Percentiles rank a stretch among this genome's conserved stretches.
Evolutionary conservation across 2,888 invertebrate species (phyloP).

Genomic region (Drosophila basisetae): DNA sequence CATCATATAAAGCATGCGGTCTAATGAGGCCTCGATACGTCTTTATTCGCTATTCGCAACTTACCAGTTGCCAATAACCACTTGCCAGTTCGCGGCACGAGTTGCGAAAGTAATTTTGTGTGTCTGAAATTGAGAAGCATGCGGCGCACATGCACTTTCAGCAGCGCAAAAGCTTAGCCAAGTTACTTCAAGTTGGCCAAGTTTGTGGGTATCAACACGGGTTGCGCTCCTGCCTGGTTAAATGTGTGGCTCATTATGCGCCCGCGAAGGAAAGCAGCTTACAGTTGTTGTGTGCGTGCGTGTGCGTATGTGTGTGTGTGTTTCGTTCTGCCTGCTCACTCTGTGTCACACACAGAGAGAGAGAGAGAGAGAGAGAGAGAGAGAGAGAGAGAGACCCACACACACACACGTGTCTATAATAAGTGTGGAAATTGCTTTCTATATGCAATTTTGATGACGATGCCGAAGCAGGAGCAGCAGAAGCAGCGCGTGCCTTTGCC

Average conservation of each 20-base stretch:
- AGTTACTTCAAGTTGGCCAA: conserved; percentile 24
- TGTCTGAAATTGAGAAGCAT: conserved; percentile 47
- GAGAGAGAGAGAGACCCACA: not conserved
- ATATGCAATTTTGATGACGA: conserved; percentile 67
- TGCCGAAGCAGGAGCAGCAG: not conserved
- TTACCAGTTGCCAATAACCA: conserved; percentile 14
- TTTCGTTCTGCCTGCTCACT: not conserved
- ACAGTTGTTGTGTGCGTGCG: not conserved
- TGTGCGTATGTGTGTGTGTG: not conserved
- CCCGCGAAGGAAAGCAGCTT: conserved; percentile 7
- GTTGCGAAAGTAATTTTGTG: conserved; percentile 64
- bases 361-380: not conserved
- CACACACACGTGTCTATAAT: conserved; percentile 56
- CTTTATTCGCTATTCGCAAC: conserved; percentile 5
- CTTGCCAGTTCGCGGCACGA: conserved; percentile 47
- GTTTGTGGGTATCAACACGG: conserved; percentile 2
- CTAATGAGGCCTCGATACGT: conserved; percentile 62
- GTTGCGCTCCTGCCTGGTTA: conserved; percentile 20
- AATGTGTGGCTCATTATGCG: conserved; percentile 31
- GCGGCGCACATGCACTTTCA: conserved; percentile 41
- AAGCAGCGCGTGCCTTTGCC: conserved; percentile 45
- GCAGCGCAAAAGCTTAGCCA: conserved; percentile 13
- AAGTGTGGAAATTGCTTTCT: conserved; percentile 65
- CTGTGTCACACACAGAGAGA: conserved; percentile 2
- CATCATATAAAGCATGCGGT: conserved; percentile 23